These are phyloP conservation scores for Ranitomeya imitator DNA, from an alignment of 2,113 vertebrate genomes.

Conservation along the genomic window DNA sequence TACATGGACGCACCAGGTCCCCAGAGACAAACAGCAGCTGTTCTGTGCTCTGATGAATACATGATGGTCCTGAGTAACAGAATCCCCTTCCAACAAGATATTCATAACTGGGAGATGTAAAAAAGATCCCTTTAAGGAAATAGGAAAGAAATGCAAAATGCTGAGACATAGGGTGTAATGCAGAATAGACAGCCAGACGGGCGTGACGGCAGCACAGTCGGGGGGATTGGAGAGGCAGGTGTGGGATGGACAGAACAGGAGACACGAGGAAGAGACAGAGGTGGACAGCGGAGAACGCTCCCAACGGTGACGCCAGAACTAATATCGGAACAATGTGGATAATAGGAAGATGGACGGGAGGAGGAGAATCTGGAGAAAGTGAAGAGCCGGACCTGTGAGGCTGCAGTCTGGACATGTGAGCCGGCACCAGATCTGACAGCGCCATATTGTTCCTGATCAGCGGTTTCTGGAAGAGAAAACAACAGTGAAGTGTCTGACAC, in stretches of 20 bases:
- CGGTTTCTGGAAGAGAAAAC: conserved; percentile 58
- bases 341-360: background rate
- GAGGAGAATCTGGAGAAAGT: background rate
- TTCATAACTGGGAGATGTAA: background rate
- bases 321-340: background rate
- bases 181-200: background rate
- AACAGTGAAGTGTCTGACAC: background rate
- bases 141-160: background rate
- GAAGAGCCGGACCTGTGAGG: conserved; percentile 31
- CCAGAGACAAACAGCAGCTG: too few relatives aligned
- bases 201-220: background rate
- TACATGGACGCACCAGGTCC: too few relatives aligned
- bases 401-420: conserved; percentile 33
- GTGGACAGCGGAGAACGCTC: background rate
- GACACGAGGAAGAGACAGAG: background rate
- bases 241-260: background rate
- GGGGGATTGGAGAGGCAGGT: background rate
- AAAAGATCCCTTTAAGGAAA: background rate
- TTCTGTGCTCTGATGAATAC: background rate
- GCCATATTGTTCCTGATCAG: conserved; percentile 27
- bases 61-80: background rate
- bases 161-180: background rate
- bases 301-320: background rate
- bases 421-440: conserved; percentile 38
- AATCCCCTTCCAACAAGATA: background rate